phyloP scores from a whole-genome alignment of 2,888 invertebrate species.

The Netelia virgata region DNA sequence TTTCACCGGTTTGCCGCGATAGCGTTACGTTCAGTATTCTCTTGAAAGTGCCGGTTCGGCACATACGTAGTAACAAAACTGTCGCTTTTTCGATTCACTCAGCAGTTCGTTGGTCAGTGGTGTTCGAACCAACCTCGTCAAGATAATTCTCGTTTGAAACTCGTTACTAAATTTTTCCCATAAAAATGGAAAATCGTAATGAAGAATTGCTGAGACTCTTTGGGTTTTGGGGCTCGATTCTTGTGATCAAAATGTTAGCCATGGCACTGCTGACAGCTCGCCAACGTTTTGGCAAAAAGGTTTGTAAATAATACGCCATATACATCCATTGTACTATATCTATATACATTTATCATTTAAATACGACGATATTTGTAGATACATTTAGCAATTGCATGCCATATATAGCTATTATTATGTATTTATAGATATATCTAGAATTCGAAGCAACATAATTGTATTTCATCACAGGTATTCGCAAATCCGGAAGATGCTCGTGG shows the following conservation, averaged over 20 bases:
- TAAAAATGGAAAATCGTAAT: conserved; percentile 29
- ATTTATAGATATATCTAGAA: background rate
- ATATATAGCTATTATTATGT: conserved; percentile 1
- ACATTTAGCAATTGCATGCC: background rate
- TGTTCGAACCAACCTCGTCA: background rate
- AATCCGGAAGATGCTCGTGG: conserved; percentile 76
- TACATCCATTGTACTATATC: background rate
- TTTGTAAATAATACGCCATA: conserved; percentile 54
- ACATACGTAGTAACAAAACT: conserved; percentile 76
- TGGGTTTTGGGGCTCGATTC: conserved; percentile 77
- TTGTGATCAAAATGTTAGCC: conserved; percentile 76
- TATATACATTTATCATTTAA: background rate
- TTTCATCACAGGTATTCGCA: conserved; percentile 75
- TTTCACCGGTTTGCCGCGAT: conserved; percentile 11
- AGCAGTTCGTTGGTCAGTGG: conserved; percentile 39
- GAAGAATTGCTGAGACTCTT: conserved; percentile 74
- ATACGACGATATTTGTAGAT: background rate
- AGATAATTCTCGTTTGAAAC: background rate
- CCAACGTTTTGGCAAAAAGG: conserved; percentile 76
- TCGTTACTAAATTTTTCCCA: background rate
- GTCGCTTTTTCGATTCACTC: conserved; percentile 82
- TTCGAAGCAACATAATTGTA: background rate
- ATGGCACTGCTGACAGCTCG: conserved; percentile 74
- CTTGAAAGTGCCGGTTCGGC: conserved; percentile 74
- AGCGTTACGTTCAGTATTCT: conserved; percentile 78